Evolutionary conservation across 2,113 vertebrate genomes (phyloP).

Genomic region (Ovis aries): DNA sequence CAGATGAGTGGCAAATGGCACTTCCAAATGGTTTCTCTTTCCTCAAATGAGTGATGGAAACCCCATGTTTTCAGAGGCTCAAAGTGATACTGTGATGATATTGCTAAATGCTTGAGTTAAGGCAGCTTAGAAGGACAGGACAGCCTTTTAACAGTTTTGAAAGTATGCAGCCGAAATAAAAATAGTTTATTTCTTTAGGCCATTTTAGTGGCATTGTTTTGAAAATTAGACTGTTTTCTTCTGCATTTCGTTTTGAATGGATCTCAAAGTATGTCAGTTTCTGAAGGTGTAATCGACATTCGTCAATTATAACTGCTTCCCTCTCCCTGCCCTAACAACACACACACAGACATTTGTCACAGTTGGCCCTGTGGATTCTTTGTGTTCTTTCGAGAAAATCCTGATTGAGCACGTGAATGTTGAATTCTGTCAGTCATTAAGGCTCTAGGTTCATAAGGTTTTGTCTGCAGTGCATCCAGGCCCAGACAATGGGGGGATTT

Average conservation of each 20-base stretch:
- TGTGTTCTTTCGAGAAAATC: background rate
- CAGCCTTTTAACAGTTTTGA: background rate
- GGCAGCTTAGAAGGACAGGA: background rate
- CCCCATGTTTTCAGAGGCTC: background rate
- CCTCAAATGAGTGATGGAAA: slow-evolving; percentile 25
- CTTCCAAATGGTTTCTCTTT: slow-evolving; percentile 28
- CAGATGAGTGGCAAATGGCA: background rate
- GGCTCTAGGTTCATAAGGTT: background rate
- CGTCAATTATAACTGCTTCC: background rate
- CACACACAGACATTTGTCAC: background rate
- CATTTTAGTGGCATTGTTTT: background rate
- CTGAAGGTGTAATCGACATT: background rate
- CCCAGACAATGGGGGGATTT: background rate
- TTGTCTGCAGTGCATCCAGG: background rate
- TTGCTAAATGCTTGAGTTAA: background rate
- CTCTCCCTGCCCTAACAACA: background rate
- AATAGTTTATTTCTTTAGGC: background rate
- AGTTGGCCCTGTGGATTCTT: background rate
- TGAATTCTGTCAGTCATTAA: background rate
- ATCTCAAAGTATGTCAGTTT: background rate
- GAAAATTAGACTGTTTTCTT: background rate
- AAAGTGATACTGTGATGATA: background rate
- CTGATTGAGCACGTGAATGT: background rate
- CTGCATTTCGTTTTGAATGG: background rate
- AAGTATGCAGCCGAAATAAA: background rate